Percentiles rank a stretch among this genome's conserved stretches.
phyloP scores from a whole-genome alignment of 2,113 vertebrate species.

The Psittacula cyanocephala region DNA sequence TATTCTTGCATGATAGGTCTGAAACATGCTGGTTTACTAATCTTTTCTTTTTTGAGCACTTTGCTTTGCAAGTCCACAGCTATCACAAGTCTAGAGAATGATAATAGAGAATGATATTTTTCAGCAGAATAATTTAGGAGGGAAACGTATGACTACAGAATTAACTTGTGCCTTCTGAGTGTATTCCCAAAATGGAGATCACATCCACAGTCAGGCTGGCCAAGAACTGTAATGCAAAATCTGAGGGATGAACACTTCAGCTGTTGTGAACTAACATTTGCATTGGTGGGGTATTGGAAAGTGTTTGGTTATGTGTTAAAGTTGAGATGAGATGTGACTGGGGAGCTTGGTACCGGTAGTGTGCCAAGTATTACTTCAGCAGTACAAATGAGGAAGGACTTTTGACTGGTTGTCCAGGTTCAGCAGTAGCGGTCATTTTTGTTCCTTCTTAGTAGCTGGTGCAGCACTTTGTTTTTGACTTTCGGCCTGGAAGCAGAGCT shows the following conservation, averaged over 20 bases:
- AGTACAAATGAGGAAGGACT: neutral
- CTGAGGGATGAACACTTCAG: neutral
- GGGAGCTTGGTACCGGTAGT: neutral
- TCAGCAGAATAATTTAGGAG: neutral
- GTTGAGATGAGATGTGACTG: neutral
- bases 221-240: neutral
- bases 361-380: neutral
- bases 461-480: no score
- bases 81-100: neutral
- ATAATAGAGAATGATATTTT: neutral
- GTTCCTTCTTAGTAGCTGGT: no score
- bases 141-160: neutral
- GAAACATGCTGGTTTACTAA: constrained; percentile 4
- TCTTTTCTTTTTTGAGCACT: neutral
- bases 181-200: neutral
- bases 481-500: no score
- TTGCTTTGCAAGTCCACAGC: neutral
- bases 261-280: neutral
- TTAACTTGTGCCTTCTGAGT: neutral
- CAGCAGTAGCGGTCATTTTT: no score
- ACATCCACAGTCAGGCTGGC: neutral
- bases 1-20: neutral
- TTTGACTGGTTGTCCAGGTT: neutral
- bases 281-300: neutral
- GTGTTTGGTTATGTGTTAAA: neutral